These are phyloP conservation scores for Pristionchus maxplancki DNA, from an alignment of 2,888 invertebrate species.

Conservation along the genomic window DNA sequence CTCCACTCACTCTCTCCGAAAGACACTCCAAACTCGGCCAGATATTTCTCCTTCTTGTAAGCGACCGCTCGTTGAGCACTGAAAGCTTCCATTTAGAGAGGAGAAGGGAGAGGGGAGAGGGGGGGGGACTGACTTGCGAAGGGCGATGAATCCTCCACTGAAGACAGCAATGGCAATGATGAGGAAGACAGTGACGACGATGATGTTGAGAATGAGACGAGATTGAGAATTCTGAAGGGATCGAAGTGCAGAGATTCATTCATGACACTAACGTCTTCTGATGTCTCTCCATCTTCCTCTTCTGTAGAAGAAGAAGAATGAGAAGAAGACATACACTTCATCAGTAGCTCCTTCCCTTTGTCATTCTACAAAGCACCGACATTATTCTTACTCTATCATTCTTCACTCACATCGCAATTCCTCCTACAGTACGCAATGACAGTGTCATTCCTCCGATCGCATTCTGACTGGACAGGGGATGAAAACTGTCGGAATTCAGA, in stretches of 20 bases:
- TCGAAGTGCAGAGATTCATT: too few species aligned
- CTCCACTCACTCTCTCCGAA: not conserved
- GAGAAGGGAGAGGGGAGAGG: not conserved
- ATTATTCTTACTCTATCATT: not conserved
- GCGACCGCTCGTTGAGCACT: not conserved
- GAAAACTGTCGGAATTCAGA: not conserved
- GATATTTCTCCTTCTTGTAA: not conserved
- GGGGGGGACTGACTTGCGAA: not conserved
- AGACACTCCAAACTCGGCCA: not conserved
- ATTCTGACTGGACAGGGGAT: too few species aligned
- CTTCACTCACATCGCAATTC: not conserved
- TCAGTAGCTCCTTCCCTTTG: not conserved
- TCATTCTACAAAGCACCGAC: not conserved
- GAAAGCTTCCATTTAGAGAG: not conserved
- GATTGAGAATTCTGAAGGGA: not conserved
- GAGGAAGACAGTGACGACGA: not conserved
- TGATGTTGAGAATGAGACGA: not conserved
- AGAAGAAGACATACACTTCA: not conserved
- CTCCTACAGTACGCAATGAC: not conserved
- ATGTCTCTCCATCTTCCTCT: not conserved
- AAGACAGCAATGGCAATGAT: not conserved
- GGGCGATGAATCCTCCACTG: not conserved
- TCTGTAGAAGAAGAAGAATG: too few species aligned
- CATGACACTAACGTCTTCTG: not conserved
- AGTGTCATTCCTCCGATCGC: not conserved